These are phyloP conservation scores for Drosophila bocqueti DNA, from an alignment of 1,140 invertebrate species.

Conservation along the genomic window DNA sequence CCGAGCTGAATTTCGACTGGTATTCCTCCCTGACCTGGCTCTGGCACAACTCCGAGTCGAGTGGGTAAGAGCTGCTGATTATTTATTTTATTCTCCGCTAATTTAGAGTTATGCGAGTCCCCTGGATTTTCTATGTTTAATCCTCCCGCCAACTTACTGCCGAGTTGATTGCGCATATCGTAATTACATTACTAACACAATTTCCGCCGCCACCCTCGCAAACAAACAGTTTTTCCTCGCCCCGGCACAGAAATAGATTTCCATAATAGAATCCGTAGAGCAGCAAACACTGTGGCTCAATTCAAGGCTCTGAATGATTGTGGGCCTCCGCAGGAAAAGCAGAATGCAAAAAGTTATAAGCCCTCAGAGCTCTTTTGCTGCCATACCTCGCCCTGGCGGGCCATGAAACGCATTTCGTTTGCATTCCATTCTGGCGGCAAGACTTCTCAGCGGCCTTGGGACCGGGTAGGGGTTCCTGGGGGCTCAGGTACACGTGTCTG, in stretches of 20 bases:
- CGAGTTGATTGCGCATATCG: constrained; percentile 27
- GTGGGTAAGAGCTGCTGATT: constrained; percentile 42
- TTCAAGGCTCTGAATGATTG: constrained; percentile 6
- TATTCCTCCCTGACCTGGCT: constrained; percentile 18
- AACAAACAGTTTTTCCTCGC: background rate
- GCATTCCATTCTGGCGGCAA: constrained; percentile 19
- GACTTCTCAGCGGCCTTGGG: constrained; percentile 27
- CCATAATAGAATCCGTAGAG: constrained; percentile 12
- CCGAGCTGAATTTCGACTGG: constrained; percentile 8
- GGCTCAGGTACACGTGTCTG: constrained; percentile 15
- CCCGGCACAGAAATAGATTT: constrained; percentile 25
- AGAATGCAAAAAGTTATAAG: constrained; percentile 23
- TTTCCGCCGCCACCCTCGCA: constrained; percentile 12
- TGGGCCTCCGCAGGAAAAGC: background rate
- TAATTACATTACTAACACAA: constrained; percentile 10
- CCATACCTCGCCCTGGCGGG: background rate
- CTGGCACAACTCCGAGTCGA: constrained; percentile 25
- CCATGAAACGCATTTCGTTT: constrained; percentile 24
- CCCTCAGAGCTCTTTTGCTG: background rate
- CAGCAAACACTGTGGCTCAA: constrained; percentile 16
- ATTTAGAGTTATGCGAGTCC: constrained; percentile 72
- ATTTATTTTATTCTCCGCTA: constrained; percentile 64
- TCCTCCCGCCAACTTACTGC: background rate
- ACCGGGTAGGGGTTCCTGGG: background rate
- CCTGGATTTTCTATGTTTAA: background rate